Percentiles rank a stretch among this genome's conserved stretches.
phyloP scores from a whole-genome alignment of 1,140 invertebrate genomes.

The Bombus superbus region DNA sequence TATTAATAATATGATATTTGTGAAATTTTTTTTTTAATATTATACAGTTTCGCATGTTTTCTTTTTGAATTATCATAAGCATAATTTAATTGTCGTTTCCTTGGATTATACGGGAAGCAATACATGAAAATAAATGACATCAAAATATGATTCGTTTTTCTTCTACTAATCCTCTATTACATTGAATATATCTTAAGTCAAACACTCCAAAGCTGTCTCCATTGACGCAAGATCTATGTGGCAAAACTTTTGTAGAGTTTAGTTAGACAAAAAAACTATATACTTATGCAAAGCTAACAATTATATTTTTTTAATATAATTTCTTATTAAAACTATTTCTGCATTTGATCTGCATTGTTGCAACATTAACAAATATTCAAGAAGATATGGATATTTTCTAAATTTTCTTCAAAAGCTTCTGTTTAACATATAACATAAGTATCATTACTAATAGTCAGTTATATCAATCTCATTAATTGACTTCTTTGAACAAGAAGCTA shows the following conservation, averaged over 20 bases:
- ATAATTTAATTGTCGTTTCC: too few species aligned
- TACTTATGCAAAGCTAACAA: too few species aligned
- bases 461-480: too few species aligned
- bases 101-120: not conserved
- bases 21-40: too few species aligned
- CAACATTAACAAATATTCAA: not conserved
- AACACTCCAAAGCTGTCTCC: not conserved
- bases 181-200: not conserved
- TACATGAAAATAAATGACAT: not conserved
- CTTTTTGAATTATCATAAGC: too few species aligned
- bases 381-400: not conserved
- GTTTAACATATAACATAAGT: not conserved
- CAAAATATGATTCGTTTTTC: not conserved
- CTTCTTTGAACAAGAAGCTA: too few species aligned
- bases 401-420: too few species aligned
- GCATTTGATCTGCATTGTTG: not conserved
- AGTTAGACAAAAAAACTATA: too few species aligned
- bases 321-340: not conserved
- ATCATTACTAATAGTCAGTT: not conserved
- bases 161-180: not conserved
- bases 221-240: not conserved
- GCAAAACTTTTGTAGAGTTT: not conserved
- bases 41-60: too few species aligned
- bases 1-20: too few species aligned
- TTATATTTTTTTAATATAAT: too few species aligned